phyloP scores from a whole-genome alignment of 2,888 invertebrate species.

The Melieria picta region DNA sequence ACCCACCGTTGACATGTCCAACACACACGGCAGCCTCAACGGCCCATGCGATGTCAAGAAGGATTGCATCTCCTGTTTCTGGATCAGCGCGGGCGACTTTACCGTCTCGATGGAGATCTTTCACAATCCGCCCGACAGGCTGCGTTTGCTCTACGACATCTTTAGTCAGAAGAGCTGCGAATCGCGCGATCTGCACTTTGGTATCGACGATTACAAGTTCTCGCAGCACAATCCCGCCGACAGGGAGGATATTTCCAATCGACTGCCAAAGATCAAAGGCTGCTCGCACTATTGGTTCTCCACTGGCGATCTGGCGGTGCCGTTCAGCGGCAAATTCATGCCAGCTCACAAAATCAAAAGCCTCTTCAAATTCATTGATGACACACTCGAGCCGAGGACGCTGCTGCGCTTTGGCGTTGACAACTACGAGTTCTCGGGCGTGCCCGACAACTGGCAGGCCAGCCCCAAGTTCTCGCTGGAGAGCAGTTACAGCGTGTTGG shows the following conservation, averaged over 20 bases:
- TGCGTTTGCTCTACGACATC: conserved; percentile 56
- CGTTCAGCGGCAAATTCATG: conserved; percentile 57
- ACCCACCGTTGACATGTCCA: conserved; percentile 45
- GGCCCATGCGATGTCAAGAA: conserved; percentile 39
- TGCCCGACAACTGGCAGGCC: conserved; percentile 51
- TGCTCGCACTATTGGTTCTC: conserved; percentile 63
- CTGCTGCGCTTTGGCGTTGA: conserved; percentile 58
- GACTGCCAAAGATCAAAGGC: conserved; percentile 45
- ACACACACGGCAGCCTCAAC: conserved; percentile 28
- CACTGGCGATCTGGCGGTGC: conserved; percentile 56
- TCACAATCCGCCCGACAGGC: conserved; percentile 46
- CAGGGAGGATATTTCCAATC: conserved; percentile 41
- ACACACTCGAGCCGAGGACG: conserved; percentile 37
- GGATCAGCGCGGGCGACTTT: conserved; percentile 56
- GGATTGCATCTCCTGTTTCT: conserved; percentile 50
- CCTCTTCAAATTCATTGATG: conserved; percentile 53
- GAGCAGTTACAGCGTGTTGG: conserved; percentile 59
- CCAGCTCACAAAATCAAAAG: conserved; percentile 51
- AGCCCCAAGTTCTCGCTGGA: conserved; percentile 55
- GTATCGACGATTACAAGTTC: conserved; percentile 60
- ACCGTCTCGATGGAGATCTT: conserved; percentile 53
- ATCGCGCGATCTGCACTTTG: conserved; percentile 54
- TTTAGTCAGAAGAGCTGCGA: conserved; percentile 58
- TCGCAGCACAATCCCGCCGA: conserved; percentile 29
- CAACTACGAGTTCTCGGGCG: conserved; percentile 56